Base-by-base conservation (phyloP, 2,888 invertebrate genomes). In the Chrysolina oricalcia region DNA sequence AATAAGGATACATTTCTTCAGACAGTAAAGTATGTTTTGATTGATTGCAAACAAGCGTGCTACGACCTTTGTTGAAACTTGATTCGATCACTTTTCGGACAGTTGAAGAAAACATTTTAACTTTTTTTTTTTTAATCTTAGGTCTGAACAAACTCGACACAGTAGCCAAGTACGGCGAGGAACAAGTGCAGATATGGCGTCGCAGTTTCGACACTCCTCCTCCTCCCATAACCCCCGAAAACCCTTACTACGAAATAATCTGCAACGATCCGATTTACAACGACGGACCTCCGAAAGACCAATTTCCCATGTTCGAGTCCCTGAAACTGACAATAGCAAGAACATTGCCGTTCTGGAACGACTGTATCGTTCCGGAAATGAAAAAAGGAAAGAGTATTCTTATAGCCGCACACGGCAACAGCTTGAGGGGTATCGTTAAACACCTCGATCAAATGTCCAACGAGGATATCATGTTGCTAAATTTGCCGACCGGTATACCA, bases 381-480 rank as follows among this genome's bases (percentile, higher is more conserved):
- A 95, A 94, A 85, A 53, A 92, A 82, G 96, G 96, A 68, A 94
- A 95, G 86, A 92, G 89, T 40, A 93, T 97, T 70, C 91, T 97
- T 67, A 94, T 97, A 75, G 96, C 95, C 41, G 95, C 96, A 27
- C 97, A 97, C 85, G 96, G 96, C 64, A 96, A 96, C 88, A 95
- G 96, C 85, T 91, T 96, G 50, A 90, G 96, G 83, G 96, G 96
- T 75, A 94, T 97, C 81, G 94, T 96, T 0, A 96, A 96, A 88
- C 94, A 96, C 89, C 92, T 97, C 85, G 96, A 96, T 88, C 90
- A 90, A 76, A 86, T 93, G 85, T 89, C 89, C 63, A 91, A 92
- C 78, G 91, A 91, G 15, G 89, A 89, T 75, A 92, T 93, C 68
- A 91, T 92, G 91, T 88, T 87, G 21, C 85, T 93, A 11, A 92